Percentiles rank a stretch among this genome's conserved stretches.
These are phyloP conservation scores for Casuarius casuarius DNA, from an alignment of 2,113 vertebrate genomes.

Conservation along the genomic window DNA sequence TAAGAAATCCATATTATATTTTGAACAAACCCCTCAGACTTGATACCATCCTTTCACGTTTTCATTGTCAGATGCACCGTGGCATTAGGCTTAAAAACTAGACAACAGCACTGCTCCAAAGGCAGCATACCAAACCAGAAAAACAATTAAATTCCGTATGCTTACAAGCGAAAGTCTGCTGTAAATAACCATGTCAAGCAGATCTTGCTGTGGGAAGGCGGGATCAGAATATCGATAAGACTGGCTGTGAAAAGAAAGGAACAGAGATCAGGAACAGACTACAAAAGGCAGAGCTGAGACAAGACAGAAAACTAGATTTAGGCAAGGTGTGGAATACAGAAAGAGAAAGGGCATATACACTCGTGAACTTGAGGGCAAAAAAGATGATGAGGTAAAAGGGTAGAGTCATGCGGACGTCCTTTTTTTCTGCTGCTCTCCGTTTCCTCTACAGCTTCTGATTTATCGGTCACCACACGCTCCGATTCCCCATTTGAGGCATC, in stretches of 20 bases:
- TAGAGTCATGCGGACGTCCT: not conserved
- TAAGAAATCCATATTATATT: not conserved
- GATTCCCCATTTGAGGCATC: not conserved
- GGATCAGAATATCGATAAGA: constrained; percentile 31
- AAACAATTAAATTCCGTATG: constrained; percentile 54
- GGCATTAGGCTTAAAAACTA: constrained; percentile 39
- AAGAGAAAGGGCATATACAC: not conserved
- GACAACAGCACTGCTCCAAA: constrained; percentile 5
- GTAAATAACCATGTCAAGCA: constrained; percentile 61
- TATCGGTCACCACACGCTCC: not conserved
- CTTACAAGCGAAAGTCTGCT: constrained; percentile 51
- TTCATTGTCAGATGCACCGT: constrained; percentile 1
- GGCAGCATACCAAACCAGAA: constrained; percentile 25
- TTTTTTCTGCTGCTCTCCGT: not conserved
- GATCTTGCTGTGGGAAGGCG: constrained; percentile 12
- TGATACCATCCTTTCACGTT: not conserved
- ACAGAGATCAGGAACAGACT: not conserved
- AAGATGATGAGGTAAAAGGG: not conserved
- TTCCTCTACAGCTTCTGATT: not conserved
- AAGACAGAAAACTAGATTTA: not conserved
- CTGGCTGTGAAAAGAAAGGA: not conserved
- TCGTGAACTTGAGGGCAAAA: fast-evolving
- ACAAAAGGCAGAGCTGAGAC: not conserved
- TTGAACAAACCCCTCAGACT: constrained; percentile 4
- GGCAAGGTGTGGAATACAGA: not conserved